Base-by-base conservation (phyloP, 2,797 vertebrate genomes). In the Argyrosomus regius region DNA sequence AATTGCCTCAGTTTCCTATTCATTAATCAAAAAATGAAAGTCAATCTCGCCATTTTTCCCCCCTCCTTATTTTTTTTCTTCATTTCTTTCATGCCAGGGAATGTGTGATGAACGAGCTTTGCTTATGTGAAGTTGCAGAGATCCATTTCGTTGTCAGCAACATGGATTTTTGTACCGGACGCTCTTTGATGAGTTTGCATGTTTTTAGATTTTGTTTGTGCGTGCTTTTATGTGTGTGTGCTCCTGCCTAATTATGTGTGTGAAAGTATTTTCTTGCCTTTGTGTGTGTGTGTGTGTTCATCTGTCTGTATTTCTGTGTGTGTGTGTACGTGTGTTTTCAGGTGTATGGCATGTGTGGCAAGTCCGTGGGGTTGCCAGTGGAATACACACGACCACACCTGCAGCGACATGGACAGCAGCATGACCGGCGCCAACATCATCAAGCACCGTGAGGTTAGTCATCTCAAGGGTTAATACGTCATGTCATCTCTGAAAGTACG, bases 311-410 rank as follows among this genome's bases (percentile, higher is more conserved):
- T 74, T 57, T 22, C 17, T 16, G 11, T 14, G 6, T 53, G 20
- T 72, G 84, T 80, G 35, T 8, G 35, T 39, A 9, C 8, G 35
- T 39, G 7, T 8, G 65, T 88, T 92, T 88, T 26, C 88, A 99
- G 98, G 87, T 99, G 98, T 87, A 95, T 95, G 89, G 96, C 98
- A 24, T 99, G 98, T 79, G 96, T 98, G 81, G 96, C 95, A 88
- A 98, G 97, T 89, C 88, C 84, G 52, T 99, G 98, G 98, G 95
- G 96, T 61, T 99, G 98, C 86, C 97, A 98, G 88, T 99, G 98
- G 98, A 95, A 96, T 77, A 95, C 95, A 67, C 78, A 12, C 0
- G 94, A 94, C 57, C 95, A 96, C 59, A 94, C 92, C 56, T 98
- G 93, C 89, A 95, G 92, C 3, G 92, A 92, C 78, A 87, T 95